Evolutionary conservation across 2,113 vertebrate genomes (phyloP), one percentile per base, ranked within the genome.

Genomic region (Corydoras maculifer): DNA sequence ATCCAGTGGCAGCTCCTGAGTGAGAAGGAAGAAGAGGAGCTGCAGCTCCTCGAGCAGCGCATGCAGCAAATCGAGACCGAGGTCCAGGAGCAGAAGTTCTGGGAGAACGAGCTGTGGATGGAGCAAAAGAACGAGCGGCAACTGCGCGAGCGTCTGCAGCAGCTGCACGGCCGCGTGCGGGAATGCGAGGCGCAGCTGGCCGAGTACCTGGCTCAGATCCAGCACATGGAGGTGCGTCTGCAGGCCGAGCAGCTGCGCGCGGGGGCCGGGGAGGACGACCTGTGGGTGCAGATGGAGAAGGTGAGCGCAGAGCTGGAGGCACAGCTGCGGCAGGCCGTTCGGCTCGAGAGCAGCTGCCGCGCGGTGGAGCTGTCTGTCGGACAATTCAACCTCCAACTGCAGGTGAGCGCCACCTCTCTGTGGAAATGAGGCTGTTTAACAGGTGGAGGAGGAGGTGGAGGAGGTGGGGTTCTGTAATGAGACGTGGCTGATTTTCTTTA

Each of bases 1-100:
- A 88, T 94, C 76, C 87, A 77, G 32, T 92, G 90, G 84, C 78
- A 70, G 48, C 51, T 66, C 4, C 31, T 49, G 65, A 84, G 13
- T 14, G 62, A 67, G 65, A 74, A 76, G 79, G 55, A 93, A 62
- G 93, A 95, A 77, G 94, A 94, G 43, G 94, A 97, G 80, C 88
- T 97, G 55, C 83, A 92, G 64, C 89, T 86, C 63, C 83, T 95
- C 8, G 93, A 96, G 86, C 94, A 96, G 80, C 92, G 92, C 87
- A 90, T 94, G 84, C 93, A 91, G 84, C 89, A 91, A 80, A 99
- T 95, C 0, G 90, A 94, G 31, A 88, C 91, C 0, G 95, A 98
- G 88, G 93, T 94, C 0, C 91, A 95, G 62, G 96, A 97, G 77
- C 93, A 97, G 77, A 94, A 95, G 65, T 97, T 97, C 83, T 98